These are phyloP conservation scores for Oryctes rhinoceros DNA, from an alignment of 1,140 invertebrate species.

Conservation along the genomic window DNA sequence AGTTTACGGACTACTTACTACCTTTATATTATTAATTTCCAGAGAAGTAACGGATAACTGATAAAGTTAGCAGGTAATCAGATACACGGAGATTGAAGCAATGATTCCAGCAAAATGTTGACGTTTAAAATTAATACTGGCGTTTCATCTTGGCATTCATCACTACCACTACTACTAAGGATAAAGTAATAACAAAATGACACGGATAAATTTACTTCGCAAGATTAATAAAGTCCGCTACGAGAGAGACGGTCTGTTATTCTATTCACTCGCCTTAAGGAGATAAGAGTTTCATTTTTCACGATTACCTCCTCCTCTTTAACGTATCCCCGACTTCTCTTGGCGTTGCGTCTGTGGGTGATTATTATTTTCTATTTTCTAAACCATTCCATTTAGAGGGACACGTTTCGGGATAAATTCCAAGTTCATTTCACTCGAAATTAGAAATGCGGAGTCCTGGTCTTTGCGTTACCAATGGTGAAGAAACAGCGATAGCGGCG, in stretches of 20 bases:
- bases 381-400: slow-evolving; percentile 16
- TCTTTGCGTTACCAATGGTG: background rate
- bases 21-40: too few relatives aligned
- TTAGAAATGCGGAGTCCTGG: background rate
- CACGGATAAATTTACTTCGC: slow-evolving; percentile 6
- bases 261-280: background rate
- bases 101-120: too few relatives aligned
- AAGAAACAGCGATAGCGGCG: background rate
- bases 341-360: background rate
- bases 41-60: too few relatives aligned
- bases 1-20: too few relatives aligned
- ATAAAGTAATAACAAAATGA: background rate
- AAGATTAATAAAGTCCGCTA: slow-evolving; percentile 11
- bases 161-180: background rate
- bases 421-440: background rate
- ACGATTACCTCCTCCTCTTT: slow-evolving; percentile 12
- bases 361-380: slow-evolving; percentile 29
- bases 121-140: background rate
- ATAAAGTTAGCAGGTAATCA: too few relatives aligned
- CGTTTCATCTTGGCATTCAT: background rate
- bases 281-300: slow-evolving; percentile 27
- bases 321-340: background rate
- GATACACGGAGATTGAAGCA: too few relatives aligned
- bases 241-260: background rate
- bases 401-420: background rate